Conservation (phyloP, 2,888 invertebrate genomes). For the Lacanobia wlatinum region DNA sequence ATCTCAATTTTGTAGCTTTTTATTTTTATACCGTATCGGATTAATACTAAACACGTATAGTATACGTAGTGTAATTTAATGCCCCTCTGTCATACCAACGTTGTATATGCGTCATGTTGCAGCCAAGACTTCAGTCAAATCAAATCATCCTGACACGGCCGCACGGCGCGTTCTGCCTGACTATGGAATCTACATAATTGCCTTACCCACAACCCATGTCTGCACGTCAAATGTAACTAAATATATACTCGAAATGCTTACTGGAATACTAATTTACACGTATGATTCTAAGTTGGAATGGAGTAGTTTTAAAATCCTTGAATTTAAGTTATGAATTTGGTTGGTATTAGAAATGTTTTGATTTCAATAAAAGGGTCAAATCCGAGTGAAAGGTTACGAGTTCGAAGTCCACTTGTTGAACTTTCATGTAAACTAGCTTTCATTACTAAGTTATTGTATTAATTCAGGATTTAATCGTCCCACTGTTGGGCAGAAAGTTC, state of each 20-base stretch:
- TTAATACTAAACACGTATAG: too few relatives aligned
- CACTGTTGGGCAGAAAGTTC: not conserved
- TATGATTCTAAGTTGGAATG: not conserved
- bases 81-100: too few relatives aligned
- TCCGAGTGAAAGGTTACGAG: not conserved
- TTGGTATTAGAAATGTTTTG: not conserved
- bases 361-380: not conserved
- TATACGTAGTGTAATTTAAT: too few relatives aligned
- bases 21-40: too few relatives aligned
- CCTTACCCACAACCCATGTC: conserved; percentile 18
- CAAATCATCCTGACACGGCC: conserved; percentile 25
- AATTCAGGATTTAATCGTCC: not conserved
- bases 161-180: conserved; percentile 6
- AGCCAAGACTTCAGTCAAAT: conserved; percentile 29
- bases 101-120: conserved; percentile 15
- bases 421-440: not conserved
- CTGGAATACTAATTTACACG: conserved; percentile 28
- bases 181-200: conserved; percentile 51
- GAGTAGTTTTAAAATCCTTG: not conserved
- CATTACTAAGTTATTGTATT: too few relatives aligned
- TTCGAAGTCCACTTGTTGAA: conserved; percentile 8
- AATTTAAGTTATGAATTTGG: not conserved
- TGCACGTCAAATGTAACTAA: not conserved
- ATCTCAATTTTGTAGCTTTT: too few relatives aligned
- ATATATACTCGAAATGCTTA: conserved; percentile 16